phyloP scores from a whole-genome alignment of 2,797 vertebrate genomes.

The Cryptoblepharus egeriae region DNA sequence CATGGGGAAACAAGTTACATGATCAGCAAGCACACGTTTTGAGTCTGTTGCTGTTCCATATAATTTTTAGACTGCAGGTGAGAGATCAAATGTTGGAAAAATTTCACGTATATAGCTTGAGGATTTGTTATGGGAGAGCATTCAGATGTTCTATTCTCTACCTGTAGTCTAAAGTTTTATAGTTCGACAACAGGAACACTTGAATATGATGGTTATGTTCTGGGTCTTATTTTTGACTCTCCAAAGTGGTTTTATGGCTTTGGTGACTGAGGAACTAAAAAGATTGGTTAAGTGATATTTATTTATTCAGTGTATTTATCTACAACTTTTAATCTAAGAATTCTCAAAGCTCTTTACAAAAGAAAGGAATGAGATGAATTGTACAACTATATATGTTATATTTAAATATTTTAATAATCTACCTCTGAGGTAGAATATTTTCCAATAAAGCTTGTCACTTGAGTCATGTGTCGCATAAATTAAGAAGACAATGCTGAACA shows the following conservation, averaged over 20 bases:
- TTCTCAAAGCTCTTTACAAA: too few relatives aligned
- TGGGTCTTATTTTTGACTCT: constrained; percentile 50
- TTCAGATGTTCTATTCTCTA: background rate
- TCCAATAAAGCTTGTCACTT: constrained; percentile 52
- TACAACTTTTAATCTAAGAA: too few relatives aligned
- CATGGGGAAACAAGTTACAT: constrained; percentile 9
- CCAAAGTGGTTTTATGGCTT: background rate
- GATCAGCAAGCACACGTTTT: background rate
- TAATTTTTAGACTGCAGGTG: background rate
- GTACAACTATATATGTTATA: constrained; percentile 21
- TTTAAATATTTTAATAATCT: constrained; percentile 31
- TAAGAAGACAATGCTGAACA: constrained; percentile 50
- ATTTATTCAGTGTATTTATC: too few relatives aligned
- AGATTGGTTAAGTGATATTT: constrained; percentile 19
- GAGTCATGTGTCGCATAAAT: constrained; percentile 50
- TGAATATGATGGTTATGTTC: background rate
- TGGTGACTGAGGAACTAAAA: constrained; percentile 12
- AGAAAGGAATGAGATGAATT: background rate
- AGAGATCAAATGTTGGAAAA: background rate
- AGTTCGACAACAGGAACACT: background rate
- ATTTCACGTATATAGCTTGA: background rate
- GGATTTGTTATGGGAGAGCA: background rate
- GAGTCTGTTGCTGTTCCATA: constrained; percentile 3
- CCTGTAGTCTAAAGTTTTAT: background rate
- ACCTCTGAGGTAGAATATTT: constrained; percentile 51